Percentiles rank a stretch among this genome's conserved stretches.
These are phyloP conservation scores for Drymodes brunneopygia DNA, from an alignment of 2,113 vertebrate genomes.

Conservation along the genomic window DNA sequence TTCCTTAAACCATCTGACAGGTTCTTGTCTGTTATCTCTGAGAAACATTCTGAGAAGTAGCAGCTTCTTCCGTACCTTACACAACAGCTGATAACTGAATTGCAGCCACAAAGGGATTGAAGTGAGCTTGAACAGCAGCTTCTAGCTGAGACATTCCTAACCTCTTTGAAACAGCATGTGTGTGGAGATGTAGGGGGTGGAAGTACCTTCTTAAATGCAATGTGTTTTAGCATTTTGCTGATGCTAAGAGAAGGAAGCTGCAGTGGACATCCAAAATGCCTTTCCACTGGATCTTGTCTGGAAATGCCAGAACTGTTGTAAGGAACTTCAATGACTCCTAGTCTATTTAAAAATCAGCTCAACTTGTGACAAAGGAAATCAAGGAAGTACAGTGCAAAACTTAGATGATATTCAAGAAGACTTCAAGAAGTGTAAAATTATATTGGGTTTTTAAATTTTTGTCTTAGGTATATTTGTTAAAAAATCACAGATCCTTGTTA, in stretches of 20 bases:
- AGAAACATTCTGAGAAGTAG: neutral
- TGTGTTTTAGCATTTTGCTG: neutral
- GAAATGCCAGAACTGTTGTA: neutral
- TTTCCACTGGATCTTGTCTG: too few species aligned
- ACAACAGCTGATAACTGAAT: neutral
- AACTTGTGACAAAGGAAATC: neutral
- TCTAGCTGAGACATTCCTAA: neutral
- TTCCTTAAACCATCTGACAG: neutral
- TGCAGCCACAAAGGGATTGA: neutral
- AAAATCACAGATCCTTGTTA: neutral
- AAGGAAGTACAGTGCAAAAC: accelerated
- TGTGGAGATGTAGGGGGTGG: accelerated
- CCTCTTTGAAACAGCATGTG: neutral
- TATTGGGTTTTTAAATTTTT: neutral
- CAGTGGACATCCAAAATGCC: neutral
- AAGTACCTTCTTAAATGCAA: neutral
- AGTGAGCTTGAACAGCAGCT: neutral
- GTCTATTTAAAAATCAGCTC: neutral
- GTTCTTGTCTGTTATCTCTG: neutral
- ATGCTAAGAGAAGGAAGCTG: neutral
- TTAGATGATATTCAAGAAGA: neutral
- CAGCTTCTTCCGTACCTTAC: neutral
- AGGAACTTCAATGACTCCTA: neutral
- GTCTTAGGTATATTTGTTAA: neutral
- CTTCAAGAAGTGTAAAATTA: neutral